Evolutionary conservation across 2,888 invertebrate species (phyloP).

Genomic region (Apamea sordens): DNA sequence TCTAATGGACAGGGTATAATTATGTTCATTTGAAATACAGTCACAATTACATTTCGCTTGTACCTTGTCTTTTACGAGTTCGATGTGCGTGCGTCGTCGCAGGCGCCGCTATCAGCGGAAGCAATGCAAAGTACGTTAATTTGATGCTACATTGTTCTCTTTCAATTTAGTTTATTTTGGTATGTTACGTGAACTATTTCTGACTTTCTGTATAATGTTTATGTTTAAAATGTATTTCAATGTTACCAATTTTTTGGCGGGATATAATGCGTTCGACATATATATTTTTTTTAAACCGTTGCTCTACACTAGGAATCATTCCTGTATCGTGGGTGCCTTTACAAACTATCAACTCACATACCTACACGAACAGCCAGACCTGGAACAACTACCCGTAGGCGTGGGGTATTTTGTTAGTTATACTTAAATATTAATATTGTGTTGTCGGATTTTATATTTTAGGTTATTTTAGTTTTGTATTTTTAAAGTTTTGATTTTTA

Average conservation of each 20-base stretch:
- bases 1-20: too few species aligned
- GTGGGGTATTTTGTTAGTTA: too few species aligned
- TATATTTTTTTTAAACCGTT: too few species aligned
- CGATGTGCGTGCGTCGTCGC: constrained; percentile 25
- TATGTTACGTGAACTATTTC: background rate
- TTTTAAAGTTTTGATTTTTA: too few species aligned
- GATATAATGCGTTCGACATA: background rate
- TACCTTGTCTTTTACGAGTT: constrained; percentile 20
- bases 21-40: background rate
- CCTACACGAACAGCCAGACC: too few species aligned
- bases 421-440: too few species aligned
- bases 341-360: too few species aligned
- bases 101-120: constrained; percentile 55
- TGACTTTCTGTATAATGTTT: background rate
- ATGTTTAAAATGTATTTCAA: background rate
- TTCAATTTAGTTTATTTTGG: constrained; percentile 25
- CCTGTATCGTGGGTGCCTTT: too few species aligned
- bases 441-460: too few species aligned
- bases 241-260: background rate
- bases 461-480: too few species aligned
- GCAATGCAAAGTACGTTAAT: constrained; percentile 49
- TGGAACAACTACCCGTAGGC: too few species aligned
- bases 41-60: background rate
- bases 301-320: too few species aligned
- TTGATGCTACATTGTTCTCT: constrained; percentile 50